Conservation (phyloP, 2,113 vertebrate genomes). For the Fulica atra region DNA sequence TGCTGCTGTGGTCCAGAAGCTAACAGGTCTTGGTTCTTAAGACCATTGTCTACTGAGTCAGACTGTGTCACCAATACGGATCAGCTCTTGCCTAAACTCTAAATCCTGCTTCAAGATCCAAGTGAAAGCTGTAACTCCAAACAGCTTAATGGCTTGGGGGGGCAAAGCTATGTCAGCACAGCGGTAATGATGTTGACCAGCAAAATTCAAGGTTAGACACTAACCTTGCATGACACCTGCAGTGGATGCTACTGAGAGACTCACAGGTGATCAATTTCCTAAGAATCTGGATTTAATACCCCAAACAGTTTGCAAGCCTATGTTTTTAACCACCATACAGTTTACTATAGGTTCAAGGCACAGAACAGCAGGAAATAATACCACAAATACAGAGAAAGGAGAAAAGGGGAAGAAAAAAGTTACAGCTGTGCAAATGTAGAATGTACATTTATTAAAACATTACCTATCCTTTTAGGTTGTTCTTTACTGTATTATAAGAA, state of each 20-base stretch:
- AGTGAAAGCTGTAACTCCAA: neutral
- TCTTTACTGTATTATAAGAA: neutral
- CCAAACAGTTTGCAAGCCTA: neutral
- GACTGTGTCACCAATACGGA: neutral
- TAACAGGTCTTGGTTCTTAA: neutral
- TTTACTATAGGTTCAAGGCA: neutral
- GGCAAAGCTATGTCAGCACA: neutral
- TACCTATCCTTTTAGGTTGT: neutral
- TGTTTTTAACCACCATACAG: rapidly evolving
- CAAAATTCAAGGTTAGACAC: neutral
- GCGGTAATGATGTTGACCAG: rapidly evolving
- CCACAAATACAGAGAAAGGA: neutral
- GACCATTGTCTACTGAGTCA: neutral
- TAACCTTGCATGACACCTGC: neutral
- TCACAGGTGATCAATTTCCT: neutral
- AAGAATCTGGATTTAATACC: neutral
- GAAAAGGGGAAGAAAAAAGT: neutral
- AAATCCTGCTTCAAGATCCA: neutral
- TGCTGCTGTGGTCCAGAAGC: neutral
- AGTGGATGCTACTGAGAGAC: neutral
- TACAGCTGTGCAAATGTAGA: neutral
- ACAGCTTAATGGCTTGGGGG: neutral
- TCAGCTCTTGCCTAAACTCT: neutral
- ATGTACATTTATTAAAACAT: neutral
- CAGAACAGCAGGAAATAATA: neutral